Evolutionary conservation across 2,113 vertebrate genomes (phyloP), one percentile per base, ranked within the genome.

Genomic region (Antennarius striatus): DNA sequence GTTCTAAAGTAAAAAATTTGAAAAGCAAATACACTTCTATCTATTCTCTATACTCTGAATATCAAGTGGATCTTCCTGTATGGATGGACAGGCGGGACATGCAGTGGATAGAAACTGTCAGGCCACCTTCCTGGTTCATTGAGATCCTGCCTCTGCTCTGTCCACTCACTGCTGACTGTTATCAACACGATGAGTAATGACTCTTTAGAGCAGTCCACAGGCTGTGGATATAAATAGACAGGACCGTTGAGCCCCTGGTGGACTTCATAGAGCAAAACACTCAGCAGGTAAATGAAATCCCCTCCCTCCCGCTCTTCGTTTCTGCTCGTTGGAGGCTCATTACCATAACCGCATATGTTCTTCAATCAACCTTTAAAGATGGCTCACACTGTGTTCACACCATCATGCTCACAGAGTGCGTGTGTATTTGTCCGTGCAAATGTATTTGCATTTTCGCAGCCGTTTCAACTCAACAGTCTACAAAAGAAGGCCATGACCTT

Each of bases 301-400:
- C 62, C 28, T 36, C 36, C 68, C 28, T 48, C 39, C 6, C 15
- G 12, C 45, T 49, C 55, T 32, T 36, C 15, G 15, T 36, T 28
- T 60, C 10, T 32, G 48, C 47, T 29, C 51, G 56, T 5, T 61
- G 56, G 56, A 60, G 58, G 40, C 48, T 64, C 75, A 64, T 68
- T 64, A 69, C 29, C 69, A 72, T 64, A 50, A 77, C 47, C 16
- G 58, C 78, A 75, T 83, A 67, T 77, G 69, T 85, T 81, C 72
- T 75, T 75, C 66, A 63, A 55, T 56, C 40, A 63, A 15, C 72
- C 77, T 74, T 66, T 66, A 68, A 66, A 77, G 68, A 56, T 52
- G 55, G 36, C 16, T 77, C 57, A 30, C 43, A 45, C 45, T 51
- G 49, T 56, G 53, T 71, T 77, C 47, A 61, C 58, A 62, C 52